Conservation (phyloP, 2,888 invertebrate species). For the Dioctria rufipes region DNA sequence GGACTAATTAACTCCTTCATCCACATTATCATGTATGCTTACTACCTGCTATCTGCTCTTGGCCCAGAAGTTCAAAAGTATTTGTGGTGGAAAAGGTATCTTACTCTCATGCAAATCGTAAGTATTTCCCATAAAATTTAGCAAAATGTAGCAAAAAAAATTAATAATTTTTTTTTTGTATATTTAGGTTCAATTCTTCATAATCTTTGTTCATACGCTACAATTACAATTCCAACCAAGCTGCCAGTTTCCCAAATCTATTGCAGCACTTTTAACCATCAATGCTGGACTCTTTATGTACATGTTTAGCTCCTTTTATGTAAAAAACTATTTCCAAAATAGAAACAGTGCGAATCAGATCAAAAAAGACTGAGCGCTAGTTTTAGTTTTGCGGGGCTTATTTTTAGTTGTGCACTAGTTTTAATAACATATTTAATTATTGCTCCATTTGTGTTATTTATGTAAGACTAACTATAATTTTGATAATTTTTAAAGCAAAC, state of each 20-base stretch:
- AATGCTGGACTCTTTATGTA: constrained; percentile 83
- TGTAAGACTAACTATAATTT: too few species aligned
- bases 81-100: constrained; percentile 95
- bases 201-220: constrained; percentile 81
- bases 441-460: neutral
- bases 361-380: constrained; percentile 11
- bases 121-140: constrained; percentile 62
- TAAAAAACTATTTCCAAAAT: constrained; percentile 73
- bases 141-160: constrained; percentile 9
- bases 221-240: constrained; percentile 77
- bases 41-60: constrained; percentile 89
- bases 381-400: constrained; percentile 1
- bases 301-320: constrained; percentile 84
- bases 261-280: constrained; percentile 78
- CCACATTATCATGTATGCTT: constrained; percentile 93
- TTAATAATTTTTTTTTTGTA: constrained; percentile 58
- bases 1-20: constrained; percentile 91
- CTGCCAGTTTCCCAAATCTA: constrained; percentile 80
- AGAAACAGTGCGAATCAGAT: neutral
- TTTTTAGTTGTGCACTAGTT: constrained; percentile 2
- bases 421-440: constrained; percentile 24
- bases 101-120: constrained; percentile 90
- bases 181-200: constrained; percentile 80
- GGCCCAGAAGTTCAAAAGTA: constrained; percentile 91
- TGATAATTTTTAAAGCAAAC: too few species aligned